A percentile compares a stretch with the other conserved stretches of the same genome.
Conservation (phyloP, 2,888 invertebrate genomes). For the Trisateles emortualis region DNA sequence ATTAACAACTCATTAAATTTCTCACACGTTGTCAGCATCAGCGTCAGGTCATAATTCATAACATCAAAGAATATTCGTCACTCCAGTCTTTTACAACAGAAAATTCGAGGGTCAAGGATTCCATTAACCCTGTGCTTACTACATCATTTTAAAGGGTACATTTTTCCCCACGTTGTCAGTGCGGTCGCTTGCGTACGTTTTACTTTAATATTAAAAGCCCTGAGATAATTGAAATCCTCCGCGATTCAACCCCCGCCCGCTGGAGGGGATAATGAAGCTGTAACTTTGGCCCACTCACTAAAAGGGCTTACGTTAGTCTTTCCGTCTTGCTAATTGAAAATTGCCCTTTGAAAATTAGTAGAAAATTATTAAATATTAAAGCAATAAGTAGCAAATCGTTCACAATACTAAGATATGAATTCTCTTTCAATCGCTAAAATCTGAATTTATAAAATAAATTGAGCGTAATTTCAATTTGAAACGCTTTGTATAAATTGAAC, state of each 20-base stretch:
- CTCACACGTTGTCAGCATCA: constrained; percentile 15
- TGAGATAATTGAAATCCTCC: constrained; percentile 60
- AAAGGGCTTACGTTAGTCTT: constrained; percentile 33
- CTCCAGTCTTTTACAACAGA: constrained; percentile 10
- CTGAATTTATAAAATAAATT: background rate
- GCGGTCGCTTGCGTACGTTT: constrained; percentile 37
- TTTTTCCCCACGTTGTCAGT: constrained; percentile 29
- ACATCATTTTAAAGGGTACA: constrained; percentile 33
- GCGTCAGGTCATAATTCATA: constrained; percentile 6
- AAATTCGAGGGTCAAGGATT: constrained; percentile 40
- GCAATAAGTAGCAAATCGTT: constrained; percentile 1
- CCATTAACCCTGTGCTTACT: constrained; percentile 32
- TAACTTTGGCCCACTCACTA: constrained; percentile 28
- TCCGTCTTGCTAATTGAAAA: constrained; percentile 16
- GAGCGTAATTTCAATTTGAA: background rate
- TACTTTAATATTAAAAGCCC: constrained; percentile 47
- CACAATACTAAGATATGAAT: background rate
- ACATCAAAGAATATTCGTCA: constrained; percentile 16
- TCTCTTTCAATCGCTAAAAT: background rate
- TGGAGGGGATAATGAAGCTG: constrained; percentile 47
- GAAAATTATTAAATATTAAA: constrained; percentile 14
- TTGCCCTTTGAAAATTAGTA: constrained; percentile 10
- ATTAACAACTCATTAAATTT: constrained; percentile 13
- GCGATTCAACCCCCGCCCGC: constrained; percentile 34
- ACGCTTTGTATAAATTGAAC: background rate